Base-by-base conservation (phyloP, 2,113 vertebrate genomes). In the Neotoma lepida region DNA sequence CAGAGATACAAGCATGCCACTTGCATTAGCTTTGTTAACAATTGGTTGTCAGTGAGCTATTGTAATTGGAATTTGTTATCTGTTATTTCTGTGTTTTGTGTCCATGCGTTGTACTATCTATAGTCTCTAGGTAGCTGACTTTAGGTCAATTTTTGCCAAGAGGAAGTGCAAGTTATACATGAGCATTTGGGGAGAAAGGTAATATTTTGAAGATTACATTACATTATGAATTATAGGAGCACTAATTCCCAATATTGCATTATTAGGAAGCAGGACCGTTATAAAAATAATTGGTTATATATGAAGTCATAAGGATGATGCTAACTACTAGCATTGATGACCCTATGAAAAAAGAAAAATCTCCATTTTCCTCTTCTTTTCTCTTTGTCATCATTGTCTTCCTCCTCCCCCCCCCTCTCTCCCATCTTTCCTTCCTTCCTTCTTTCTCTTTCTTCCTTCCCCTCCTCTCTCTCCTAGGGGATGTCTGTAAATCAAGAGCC, bases 381-480 rank as follows among this genome's bases (percentile, higher is more conserved):
- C 24, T 12, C 33, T 9, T 30, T 5, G 54, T 56, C 14, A 17
- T 56, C 54, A 56, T 33, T 39, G n/a, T n/a, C n/a, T 73, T 73
- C 17, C 33, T 3, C 35, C 2, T 12, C 22, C 6, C 64, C n/a
- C 33, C 26, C 14, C 6, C 30, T 7, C 61, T 15, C 13, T 49
- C 0, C 15, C 15, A 18, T 70, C 33, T 15, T 70, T 70, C 66
- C 14, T 3, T 35, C 30, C 24, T 1, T 70, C n/a, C 35, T n/a
- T 1, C 35, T 22, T 15, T 41, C 1, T 30, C 14, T 13, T n/a
- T n/a, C n/a, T n/a, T n/a, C n/a, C n/a, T n/a, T n/a, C n/a, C 14
- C 33, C 35, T 56, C 26, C 6, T 41, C 35, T 41, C 1, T 61
- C 12, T 41, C 8, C 28, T 26, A 68, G 10, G 41, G 7, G 22